Evolutionary conservation across 2,797 vertebrate species (phyloP), one percentile per base, ranked within the genome.

Genomic region (Acanthopagrus latus): DNA sequence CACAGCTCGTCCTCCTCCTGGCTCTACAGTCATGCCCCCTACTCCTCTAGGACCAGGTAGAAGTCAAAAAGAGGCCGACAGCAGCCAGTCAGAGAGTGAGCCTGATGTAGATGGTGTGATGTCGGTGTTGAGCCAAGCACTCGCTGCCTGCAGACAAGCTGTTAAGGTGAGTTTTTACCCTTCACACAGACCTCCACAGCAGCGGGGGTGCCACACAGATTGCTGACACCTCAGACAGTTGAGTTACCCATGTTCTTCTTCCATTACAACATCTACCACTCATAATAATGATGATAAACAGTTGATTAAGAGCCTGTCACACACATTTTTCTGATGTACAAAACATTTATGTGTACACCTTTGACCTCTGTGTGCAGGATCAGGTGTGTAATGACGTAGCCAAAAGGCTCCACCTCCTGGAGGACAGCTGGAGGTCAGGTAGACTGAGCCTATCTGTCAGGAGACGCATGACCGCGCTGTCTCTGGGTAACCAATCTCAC

Each of bases 301-400:
- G 18, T 7, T 20, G 48, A 20, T n/a, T 8, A 10, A 50, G 48
- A 8, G 8, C n/a, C 48, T 50, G 46, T 14, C 5, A 7, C 46
- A 7, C 46, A 47, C 46, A 47, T 38, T 38, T 38, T 47, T 17
- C 46, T 47, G 16, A 47, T 47, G 46, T 38, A 38, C 38, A 38
- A 38, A 47, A 47, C 17, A 17, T 38, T 38, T 38, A 2, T 38
- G 38, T 38, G 38, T 10, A 38, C 38, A 80, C 78, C 66, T 78
- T 13, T 85, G 58, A 77, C 75, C 67, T 50, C 33, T 91, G 60
- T 90, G 27, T 87, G 50, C 83, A 99, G 98, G 96, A 93, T 65
- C 97, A 98, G 93, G 95, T 98, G 71, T 97, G 95, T 84, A 95
- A 96, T 72, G 97, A 99, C 16, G 95, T 99, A 17, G 94, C 90